phyloP scores from a whole-genome alignment of 2,888 invertebrate species.

The Drosophila paranaensis region DNA sequence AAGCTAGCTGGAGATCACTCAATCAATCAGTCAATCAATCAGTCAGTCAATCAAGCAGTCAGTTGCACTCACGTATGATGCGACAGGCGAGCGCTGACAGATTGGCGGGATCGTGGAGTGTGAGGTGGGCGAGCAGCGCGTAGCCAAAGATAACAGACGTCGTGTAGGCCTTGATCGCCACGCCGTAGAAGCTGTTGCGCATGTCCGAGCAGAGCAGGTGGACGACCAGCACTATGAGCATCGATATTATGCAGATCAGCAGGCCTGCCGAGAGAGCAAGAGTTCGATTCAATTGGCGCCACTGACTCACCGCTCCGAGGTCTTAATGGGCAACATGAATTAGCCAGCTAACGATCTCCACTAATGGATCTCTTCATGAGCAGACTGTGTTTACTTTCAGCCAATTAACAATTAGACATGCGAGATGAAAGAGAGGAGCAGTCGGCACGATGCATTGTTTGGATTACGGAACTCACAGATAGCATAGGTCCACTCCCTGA shows the following conservation, averaged over 20 bases:
- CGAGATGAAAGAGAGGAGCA: neutral
- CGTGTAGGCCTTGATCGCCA: constrained; percentile 77
- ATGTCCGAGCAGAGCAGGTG: constrained; percentile 77
- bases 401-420: constrained; percentile 1
- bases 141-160: constrained; percentile 79
- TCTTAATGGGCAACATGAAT: constrained; percentile 35
- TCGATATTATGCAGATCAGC: constrained; percentile 79
- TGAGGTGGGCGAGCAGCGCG: constrained; percentile 74
- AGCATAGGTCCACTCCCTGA: constrained; percentile 81
- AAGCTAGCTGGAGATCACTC: constrained; percentile 60
- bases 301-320: too few relatives aligned
- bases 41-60: neutral
- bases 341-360: constrained; percentile 22
- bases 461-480: constrained; percentile 67
- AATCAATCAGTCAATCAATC: neutral
- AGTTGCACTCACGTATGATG: constrained; percentile 67
- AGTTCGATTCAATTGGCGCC: too few relatives aligned
- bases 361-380: constrained; percentile 47
- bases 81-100: constrained; percentile 69
- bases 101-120: constrained; percentile 73
- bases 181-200: constrained; percentile 81
- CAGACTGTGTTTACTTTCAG: constrained; percentile 36
- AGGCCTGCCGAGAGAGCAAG: constrained; percentile 56
- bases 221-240: constrained; percentile 74
- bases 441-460: too few relatives aligned